A percentile compares a stretch with the other conserved stretches of the same genome.
Conservation (phyloP, 2,888 invertebrate species). For the Plagiodera versicolora region DNA sequence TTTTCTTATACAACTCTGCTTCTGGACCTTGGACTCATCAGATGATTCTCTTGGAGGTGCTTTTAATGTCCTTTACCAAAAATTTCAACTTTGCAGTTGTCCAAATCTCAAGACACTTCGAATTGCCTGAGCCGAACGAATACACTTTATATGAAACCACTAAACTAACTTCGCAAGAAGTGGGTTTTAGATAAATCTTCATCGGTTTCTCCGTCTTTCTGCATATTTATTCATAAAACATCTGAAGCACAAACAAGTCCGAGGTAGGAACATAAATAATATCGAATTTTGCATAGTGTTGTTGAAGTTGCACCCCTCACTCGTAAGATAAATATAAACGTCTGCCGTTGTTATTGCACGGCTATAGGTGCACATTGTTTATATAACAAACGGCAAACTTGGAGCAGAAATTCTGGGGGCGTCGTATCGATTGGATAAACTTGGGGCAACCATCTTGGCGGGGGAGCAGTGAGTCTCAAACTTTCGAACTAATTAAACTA, state of each 20-base stretch:
- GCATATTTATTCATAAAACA: too few relatives aligned
- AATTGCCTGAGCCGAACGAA: too few relatives aligned
- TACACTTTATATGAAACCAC: too few relatives aligned
- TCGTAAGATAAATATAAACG: conserved; percentile 49
- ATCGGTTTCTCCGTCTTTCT: too few relatives aligned
- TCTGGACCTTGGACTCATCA: too few relatives aligned
- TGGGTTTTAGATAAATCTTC: too few relatives aligned
- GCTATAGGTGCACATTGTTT: conserved; percentile 51
- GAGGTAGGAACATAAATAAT: conserved; percentile 40
- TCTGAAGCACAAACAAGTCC: conserved; percentile 28
- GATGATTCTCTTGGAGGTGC: too few relatives aligned
- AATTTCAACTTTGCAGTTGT: too few relatives aligned
- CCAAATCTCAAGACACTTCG: too few relatives aligned
- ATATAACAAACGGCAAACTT: conserved; percentile 55
- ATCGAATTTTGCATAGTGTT: conserved; percentile 38
- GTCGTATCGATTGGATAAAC: conserved; percentile 53
- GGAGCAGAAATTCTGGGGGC: conserved; percentile 44
- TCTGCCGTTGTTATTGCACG: conserved; percentile 48
- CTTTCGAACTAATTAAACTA: conserved; percentile 57
- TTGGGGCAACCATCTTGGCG: conserved; percentile 40
- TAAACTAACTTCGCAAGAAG: too few relatives aligned
- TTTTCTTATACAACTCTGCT: too few relatives aligned
- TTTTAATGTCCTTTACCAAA: too few relatives aligned
- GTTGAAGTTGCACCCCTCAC: conserved; percentile 38
- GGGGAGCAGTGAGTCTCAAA: conserved; percentile 48